phyloP scores from a whole-genome alignment of 2,113 vertebrate genomes.

The Urocitellus parryii region DNA sequence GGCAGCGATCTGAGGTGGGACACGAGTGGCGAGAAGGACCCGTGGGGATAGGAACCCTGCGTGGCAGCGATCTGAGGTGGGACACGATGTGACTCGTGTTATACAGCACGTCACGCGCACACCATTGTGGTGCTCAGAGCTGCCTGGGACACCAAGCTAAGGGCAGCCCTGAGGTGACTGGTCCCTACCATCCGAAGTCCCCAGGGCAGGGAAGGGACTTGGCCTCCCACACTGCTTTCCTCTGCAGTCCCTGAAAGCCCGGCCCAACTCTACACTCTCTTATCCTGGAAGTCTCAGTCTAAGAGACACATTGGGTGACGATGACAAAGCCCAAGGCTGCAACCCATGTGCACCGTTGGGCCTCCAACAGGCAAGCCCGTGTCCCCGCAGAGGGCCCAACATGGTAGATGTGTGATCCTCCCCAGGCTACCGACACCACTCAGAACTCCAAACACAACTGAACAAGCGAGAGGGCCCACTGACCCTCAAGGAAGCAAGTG shows the following conservation, averaged over 20 bases:
- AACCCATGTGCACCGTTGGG: background rate
- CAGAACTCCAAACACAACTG: background rate
- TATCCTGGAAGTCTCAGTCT: background rate
- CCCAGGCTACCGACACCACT: fast-evolving
- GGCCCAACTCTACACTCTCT: background rate
- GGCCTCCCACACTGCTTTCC: no score
- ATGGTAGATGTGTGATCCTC: fast-evolving
- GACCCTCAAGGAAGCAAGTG: background rate
- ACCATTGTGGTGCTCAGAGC: background rate
- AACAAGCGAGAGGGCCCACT: background rate
- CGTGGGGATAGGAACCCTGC: background rate
- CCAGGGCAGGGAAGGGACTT: background rate
- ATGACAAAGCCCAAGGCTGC: no score
- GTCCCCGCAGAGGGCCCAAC: fast-evolving
- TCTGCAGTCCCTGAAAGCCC: background rate
- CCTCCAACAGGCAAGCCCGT: no score
- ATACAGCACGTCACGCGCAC: no score
- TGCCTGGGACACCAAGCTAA: background rate
- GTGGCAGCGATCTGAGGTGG: background rate
- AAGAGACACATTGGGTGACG: no score
- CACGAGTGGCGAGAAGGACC: background rate
- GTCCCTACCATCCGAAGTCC: background rate
- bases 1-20: background rate
- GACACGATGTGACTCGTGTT: background rate
- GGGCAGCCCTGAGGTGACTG: no score